phyloP scores from a whole-genome alignment of 2,797 vertebrate species.

The Tapirus indicus region DNA sequence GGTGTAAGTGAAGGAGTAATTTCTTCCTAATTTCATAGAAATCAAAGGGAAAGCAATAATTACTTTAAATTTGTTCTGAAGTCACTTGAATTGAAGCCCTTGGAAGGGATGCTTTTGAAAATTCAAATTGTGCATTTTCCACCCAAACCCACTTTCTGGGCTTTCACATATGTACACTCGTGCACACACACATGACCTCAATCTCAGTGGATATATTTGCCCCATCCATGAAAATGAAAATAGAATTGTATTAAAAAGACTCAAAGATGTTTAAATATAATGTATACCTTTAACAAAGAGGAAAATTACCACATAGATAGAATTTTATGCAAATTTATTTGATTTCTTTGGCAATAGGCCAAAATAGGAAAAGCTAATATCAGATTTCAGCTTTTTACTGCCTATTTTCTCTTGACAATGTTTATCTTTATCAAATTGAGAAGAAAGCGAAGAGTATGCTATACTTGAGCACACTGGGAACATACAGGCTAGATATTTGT shows the following conservation, averaged over 20 bases:
- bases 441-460: constrained; percentile 29
- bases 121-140: not conserved
- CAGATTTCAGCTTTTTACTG: constrained; percentile 21
- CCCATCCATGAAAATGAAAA: not conserved
- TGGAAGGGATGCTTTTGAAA: constrained; percentile 47
- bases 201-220: not conserved
- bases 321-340: constrained; percentile 14
- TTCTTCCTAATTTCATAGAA: constrained; percentile 59
- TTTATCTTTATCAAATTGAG: constrained; percentile 43
- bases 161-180: not conserved
- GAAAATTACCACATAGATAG: not conserved
- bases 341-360: not conserved
- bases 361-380: not conserved
- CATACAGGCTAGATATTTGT: not conserved
- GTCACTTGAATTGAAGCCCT: not conserved
- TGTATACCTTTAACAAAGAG: not conserved
- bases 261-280: not conserved
- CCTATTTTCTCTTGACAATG: constrained; percentile 39
- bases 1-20: not conserved
- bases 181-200: not conserved
- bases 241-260: constrained; percentile 37
- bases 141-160: not conserved
- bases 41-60: constrained; percentile 50
- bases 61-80: constrained; percentile 43
- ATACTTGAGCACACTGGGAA: not conserved